Conservation (phyloP, 1,140 invertebrate species). For the Ephestia elutella region DNA sequence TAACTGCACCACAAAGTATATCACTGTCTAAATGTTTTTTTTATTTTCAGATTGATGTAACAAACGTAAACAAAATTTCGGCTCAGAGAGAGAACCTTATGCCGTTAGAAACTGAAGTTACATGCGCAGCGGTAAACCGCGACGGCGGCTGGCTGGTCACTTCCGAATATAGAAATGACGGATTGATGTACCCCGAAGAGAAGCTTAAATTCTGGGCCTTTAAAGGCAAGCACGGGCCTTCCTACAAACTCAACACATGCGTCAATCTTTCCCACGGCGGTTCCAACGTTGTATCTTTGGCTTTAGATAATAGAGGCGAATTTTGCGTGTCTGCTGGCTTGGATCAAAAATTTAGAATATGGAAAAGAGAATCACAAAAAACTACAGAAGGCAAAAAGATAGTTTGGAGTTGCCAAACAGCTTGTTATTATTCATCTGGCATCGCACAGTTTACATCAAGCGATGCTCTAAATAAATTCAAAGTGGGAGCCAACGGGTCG, state of each 20-base stretch:
- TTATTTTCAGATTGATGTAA: slow-evolving; percentile 65
- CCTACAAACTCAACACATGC: slow-evolving; percentile 56
- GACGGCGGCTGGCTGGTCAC: slow-evolving; percentile 55
- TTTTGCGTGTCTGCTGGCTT: slow-evolving; percentile 57
- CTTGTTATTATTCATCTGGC: slow-evolving; percentile 65
- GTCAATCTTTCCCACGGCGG: slow-evolving; percentile 63
- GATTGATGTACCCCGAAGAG: slow-evolving; percentile 54
- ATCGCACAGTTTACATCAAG: slow-evolving; percentile 39
- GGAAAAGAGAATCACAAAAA: slow-evolving; percentile 40
- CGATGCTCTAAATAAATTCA: slow-evolving; percentile 47
- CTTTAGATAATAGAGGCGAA: slow-evolving; percentile 46
- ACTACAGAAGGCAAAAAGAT: slow-evolving; percentile 25
- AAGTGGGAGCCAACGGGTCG: slow-evolving; percentile 31
- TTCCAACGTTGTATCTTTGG: slow-evolving; percentile 52
- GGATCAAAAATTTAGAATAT: slow-evolving; percentile 63
- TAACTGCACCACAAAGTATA: too few relatives aligned
- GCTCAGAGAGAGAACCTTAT: slow-evolving; percentile 58
- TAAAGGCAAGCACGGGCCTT: slow-evolving; percentile 28
- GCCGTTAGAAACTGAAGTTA: slow-evolving; percentile 64
- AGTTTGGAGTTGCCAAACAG: slow-evolving; percentile 50
- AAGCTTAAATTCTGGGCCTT: slow-evolving; percentile 59
- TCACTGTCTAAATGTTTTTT: neutral
- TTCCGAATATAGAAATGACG: slow-evolving; percentile 64
- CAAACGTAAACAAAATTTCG: slow-evolving; percentile 58
- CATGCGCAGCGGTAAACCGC: slow-evolving; percentile 47